Base-by-base conservation (phyloP, 2,888 invertebrate species). In the Tetranychus truncatus region DNA sequence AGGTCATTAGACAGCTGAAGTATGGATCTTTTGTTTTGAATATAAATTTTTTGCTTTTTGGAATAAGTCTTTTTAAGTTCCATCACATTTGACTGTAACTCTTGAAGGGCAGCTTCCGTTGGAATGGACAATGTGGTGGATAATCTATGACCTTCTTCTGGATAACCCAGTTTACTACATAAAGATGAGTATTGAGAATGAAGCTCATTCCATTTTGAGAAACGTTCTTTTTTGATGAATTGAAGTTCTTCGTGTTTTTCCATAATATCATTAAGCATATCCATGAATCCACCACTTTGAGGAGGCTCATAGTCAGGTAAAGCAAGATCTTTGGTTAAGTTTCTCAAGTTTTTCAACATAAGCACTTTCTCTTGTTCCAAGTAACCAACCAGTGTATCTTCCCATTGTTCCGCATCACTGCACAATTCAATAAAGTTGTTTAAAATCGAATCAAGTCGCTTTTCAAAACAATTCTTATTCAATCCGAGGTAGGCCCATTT, bases 1-100 rank as follows among this genome's bases (percentile, higher is more conserved):
- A 83, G 80, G 67, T 80, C 80, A 75, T 81, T 79, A 77, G 82
- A 79, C 65, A 83, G 76, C 6, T 80, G 79, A 8, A 80, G 76
- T 6, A 83, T 80, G 67, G 76, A 75, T 75, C 75, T 76, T 74
- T 76, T 78, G 1, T 74, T 71, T 1, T 15, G 5, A 45, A 74
- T 72, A 44, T 76, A 77, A 76, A 45, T 15, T 65, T 21, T 45
- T 21, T 20, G 21, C n/a, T 79, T 72, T 24, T 71, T 55, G 1
- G 76, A 74, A 9, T 74, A 21, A 7, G 74, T 46, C 72, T 73
- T 74, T 21, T 72, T 65, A 18, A 75, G 74, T 24, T 77, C 74
- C 6, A 67, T 44, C 8, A 79, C 72, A 74, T 77, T 75, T 69
- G 75, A 75, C 44, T 76, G 74, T n/a, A 79, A 66, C n/a, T 77